These are phyloP conservation scores for Macquaria australasica DNA, from an alignment of 2,113 vertebrate species.

Conservation along the genomic window DNA sequence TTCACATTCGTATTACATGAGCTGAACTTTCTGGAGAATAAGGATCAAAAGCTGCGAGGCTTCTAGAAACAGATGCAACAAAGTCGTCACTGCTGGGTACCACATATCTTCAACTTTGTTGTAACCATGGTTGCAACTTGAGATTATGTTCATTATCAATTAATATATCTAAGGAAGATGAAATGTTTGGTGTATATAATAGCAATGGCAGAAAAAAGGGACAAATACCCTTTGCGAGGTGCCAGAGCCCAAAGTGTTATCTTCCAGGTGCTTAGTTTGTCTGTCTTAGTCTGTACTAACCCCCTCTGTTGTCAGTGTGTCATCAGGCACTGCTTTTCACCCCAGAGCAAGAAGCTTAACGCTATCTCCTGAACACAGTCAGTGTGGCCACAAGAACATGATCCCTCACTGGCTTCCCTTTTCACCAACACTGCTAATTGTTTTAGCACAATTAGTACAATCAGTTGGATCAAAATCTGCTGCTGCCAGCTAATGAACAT, in stretches of 20 bases:
- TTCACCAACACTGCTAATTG: no score
- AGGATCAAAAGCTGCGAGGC: background rate
- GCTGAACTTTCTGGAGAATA: background rate
- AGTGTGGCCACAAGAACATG: background rate
- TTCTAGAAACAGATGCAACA: background rate
- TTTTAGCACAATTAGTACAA: no score
- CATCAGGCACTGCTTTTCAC: background rate
- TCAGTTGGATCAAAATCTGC: no score
- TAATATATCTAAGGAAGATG: background rate
- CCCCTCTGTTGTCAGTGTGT: no score
- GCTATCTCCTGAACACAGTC: background rate
- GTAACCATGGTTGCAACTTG: no score
- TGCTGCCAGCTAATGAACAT: no score
- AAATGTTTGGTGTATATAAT: background rate
- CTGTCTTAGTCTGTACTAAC: background rate
- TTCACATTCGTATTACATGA: background rate
- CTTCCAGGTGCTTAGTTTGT: background rate
- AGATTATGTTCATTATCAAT: background rate
- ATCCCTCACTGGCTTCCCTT: background rate
- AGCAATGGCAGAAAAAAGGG: background rate
- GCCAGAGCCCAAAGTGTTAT: background rate
- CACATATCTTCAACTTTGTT: no score
- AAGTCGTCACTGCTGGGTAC: no score
- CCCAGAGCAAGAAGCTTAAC: background rate
- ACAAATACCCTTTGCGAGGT: background rate